Evolutionary conservation across 1,140 invertebrate genomes (phyloP), one percentile per base, ranked within the genome.

Genomic region (Eriosoma lanigerum): DNA sequence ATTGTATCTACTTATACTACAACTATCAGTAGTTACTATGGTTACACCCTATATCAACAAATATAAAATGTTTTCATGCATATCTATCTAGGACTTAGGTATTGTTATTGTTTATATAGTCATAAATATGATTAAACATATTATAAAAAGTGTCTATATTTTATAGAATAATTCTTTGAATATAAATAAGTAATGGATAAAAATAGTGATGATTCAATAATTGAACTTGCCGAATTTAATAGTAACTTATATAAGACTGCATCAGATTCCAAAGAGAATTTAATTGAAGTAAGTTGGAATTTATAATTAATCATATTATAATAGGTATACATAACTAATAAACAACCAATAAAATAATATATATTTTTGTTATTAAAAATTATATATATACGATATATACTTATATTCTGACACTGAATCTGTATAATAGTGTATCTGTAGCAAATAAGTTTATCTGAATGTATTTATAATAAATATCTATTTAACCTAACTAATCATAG

Each of bases 211-310:
- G 44, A 72, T 52, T 15, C 46, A 44, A 52, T 72, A 46, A 72
- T 72, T 52, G 68, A 72, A 52, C 68, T 72, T n/a, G 10, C 21
- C 6, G 48, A 72, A 72, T 52, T 72, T 10, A 26, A 72, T 72
- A 29, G 26, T 52, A 72, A 29, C 52, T 52, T 72, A n/a, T 72
- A 72, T 52, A 12, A 17, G 8, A 12, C 46, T 32, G 10, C 10
- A 29, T 52, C 68, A 72, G 46, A 72, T 52, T 72, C 68, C 0
- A 72, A 50, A 52, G 68, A 72, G 12, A 72, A 52, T 52, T 72
- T 72, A 52, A 72, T 72, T 52, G 48, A 72, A 29, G 68, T 72
- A 72, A 72, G 68, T 72, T 13, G 26, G 17, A 72, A 68, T 24
- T 3, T 68, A 68, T 68, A 12, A 17, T 29, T n/a, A n/a, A n/a